phyloP scores from a whole-genome alignment of 2,113 vertebrate species.

The Platysteira castanea region DNA sequence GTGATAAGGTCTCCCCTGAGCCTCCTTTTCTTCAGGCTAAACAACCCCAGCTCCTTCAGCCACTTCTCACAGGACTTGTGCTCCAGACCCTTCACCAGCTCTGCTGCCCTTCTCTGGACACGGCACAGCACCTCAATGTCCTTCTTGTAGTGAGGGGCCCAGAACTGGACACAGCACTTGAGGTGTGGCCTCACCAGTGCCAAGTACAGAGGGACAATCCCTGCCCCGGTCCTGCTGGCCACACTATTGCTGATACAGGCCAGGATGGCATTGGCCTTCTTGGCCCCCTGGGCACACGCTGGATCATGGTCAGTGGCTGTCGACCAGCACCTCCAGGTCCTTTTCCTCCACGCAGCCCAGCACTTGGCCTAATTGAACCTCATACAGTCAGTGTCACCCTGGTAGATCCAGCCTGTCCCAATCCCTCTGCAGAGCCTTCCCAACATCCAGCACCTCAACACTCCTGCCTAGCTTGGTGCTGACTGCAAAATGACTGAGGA shows the following conservation, averaged over 20 bases:
- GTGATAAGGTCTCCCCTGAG: neutral
- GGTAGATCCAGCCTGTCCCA: neutral
- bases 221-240: neutral
- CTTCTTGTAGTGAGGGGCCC: neutral
- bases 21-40: neutral
- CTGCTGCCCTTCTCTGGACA: neutral
- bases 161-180: neutral
- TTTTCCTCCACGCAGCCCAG: neutral
- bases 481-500: neutral
- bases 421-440: neutral
- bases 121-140: fast-evolving
- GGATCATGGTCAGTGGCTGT: neutral
- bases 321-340: neutral
- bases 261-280: neutral
- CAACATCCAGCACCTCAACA: neutral
- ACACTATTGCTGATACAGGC: neutral
- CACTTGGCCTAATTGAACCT: neutral
- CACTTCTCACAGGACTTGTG: fast-evolving
- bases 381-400: neutral
- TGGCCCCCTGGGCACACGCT: neutral
- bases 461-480: neutral
- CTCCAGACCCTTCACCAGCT: neutral
- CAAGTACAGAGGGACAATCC: neutral
- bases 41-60: neutral
- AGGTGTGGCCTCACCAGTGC: neutral